Evolutionary conservation across 2,797 vertebrate species (phyloP).

Genomic region (Acrossocheilus wenchowensis): DNA sequence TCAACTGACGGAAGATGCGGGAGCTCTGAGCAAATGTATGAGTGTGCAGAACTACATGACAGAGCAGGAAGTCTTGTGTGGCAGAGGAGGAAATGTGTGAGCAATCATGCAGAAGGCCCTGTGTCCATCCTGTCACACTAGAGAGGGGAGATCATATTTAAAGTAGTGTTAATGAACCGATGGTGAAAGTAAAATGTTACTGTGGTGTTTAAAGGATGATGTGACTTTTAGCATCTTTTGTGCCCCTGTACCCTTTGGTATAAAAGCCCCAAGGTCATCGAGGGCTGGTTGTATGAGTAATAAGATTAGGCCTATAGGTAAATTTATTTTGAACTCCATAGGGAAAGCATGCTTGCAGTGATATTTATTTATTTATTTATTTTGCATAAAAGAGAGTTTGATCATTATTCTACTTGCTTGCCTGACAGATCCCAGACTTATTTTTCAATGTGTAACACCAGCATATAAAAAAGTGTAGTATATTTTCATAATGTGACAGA

Average conservation of each 20-base stretch:
- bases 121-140: conserved; percentile 19
- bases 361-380: too few species aligned
- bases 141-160: conserved; percentile 21
- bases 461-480: not conserved
- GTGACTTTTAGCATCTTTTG: conserved; percentile 16
- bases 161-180: conserved; percentile 37
- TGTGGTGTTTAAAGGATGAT: conserved; percentile 8
- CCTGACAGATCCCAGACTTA: not conserved
- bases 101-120: conserved; percentile 35
- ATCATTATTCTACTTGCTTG: not conserved
- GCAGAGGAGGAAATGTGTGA: conserved; percentile 25
- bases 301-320: not conserved
- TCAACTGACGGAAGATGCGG: conserved; percentile 26
- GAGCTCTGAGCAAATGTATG: conserved; percentile 37
- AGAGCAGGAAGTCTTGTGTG: conserved; percentile 33
- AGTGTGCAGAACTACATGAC: conserved; percentile 28
- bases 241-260: not conserved
- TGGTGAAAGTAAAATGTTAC: conserved; percentile 15
- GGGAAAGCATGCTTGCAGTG: not conserved
- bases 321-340: not conserved
- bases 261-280: not conserved
- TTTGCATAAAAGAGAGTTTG: not conserved
- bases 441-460: not conserved
- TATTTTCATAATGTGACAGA: conserved; percentile 27
- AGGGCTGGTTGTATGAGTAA: not conserved